phyloP scores from a whole-genome alignment of 2,797 vertebrate genomes.

The Botia almorhae region DNA sequence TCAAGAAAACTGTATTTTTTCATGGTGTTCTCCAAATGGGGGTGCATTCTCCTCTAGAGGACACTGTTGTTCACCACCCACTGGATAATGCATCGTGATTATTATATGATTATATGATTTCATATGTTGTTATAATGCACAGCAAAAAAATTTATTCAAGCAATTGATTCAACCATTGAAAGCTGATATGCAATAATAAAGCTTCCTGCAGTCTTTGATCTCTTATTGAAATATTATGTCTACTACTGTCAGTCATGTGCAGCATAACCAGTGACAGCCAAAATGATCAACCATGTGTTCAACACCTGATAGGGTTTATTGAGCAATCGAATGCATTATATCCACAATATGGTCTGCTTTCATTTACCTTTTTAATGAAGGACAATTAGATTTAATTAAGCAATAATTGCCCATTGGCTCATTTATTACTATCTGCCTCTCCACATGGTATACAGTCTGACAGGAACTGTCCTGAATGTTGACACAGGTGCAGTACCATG shows the following conservation, averaged over 20 bases:
- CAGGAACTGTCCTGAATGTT: neutral
- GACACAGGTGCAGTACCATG: constrained; percentile 40
- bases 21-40: constrained; percentile 17
- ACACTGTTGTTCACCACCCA: constrained; percentile 81
- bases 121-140: neutral
- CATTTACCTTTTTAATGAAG: constrained; percentile 61
- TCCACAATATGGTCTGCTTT: constrained; percentile 43
- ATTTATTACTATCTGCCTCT: too few species aligned
- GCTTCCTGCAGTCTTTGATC: too few species aligned
- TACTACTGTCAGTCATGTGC: neutral
- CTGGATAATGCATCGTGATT: constrained; percentile 64
- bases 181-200: too few species aligned
- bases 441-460: neutral
- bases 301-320: constrained; percentile 47
- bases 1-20: too few species aligned
- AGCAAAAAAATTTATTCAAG: neutral
- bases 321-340: constrained; percentile 34
- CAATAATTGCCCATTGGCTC: too few species aligned
- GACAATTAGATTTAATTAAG: constrained; percentile 58
- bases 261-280: neutral
- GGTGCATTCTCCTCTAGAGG: constrained; percentile 80
- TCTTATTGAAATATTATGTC: neutral
- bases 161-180: neutral
- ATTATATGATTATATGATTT: constrained; percentile 15
- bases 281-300: constrained; percentile 14